Conservation (phyloP, 2,888 invertebrate genomes). For the Plebejus melissa region DNA sequence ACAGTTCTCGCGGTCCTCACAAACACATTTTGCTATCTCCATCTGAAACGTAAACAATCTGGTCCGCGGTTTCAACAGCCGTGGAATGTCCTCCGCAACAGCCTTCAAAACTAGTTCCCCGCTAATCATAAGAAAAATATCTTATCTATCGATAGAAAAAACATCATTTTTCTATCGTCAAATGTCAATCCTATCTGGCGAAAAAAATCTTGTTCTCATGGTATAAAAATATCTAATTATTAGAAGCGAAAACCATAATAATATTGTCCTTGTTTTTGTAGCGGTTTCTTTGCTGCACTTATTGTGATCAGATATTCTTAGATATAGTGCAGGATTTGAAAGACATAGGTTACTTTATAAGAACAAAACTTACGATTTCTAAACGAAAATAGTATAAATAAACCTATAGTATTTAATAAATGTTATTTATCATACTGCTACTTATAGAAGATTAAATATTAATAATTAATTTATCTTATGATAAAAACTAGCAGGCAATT, state of each 20-base stretch:
- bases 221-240: neutral
- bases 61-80: constrained; percentile 64
- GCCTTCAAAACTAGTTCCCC: constrained; percentile 42
- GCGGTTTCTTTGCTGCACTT: too few relatives aligned
- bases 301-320: too few relatives aligned
- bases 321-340: too few relatives aligned
- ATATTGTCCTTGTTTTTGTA: neutral
- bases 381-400: too few relatives aligned
- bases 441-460: too few relatives aligned
- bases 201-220: neutral
- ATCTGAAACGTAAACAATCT: constrained; percentile 74
- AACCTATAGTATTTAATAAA: too few relatives aligned
- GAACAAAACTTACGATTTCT: too few relatives aligned
- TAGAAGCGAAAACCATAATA: neutral
- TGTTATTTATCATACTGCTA: too few relatives aligned
- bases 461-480: too few relatives aligned
- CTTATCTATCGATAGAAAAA: neutral
- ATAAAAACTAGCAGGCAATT: too few relatives aligned
- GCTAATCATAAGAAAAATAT: constrained; percentile 1
- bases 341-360: too few relatives aligned
- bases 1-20: constrained; percentile 44
- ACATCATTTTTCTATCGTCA: neutral
- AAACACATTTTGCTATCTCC: constrained; percentile 65
- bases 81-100: constrained; percentile 42
- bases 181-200: neutral